Percentiles rank a stretch among this genome's conserved stretches.
Evolutionary conservation across 2,888 invertebrate species (phyloP).

Genomic region (Nemotelus pantherinus): DNA sequence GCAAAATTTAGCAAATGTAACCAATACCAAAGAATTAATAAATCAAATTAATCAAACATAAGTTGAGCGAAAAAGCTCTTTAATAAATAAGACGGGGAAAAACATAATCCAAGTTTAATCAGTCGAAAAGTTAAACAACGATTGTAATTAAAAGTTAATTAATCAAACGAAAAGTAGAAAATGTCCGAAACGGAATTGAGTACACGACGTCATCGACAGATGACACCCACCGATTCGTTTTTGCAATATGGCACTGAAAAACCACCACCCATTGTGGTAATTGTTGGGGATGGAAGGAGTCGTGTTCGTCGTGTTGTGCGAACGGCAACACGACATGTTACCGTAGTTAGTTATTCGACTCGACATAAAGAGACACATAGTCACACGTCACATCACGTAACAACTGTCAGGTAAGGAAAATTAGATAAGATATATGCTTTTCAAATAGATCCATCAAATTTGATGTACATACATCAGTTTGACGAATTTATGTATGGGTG

Average conservation of each 20-base stretch:
- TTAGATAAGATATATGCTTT: not conserved
- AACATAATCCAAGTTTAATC: not conserved
- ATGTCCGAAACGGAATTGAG: slow-evolving; percentile 44
- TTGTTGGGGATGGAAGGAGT: slow-evolving; percentile 64
- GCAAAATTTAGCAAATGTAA: too few relatives aligned
- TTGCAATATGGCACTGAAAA: slow-evolving; percentile 62
- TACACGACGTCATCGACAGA: slow-evolving; percentile 42
- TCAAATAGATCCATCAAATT: not conserved
- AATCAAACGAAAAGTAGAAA: not conserved
- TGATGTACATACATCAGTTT: not conserved
- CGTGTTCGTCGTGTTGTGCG: slow-evolving; percentile 64
- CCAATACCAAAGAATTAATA: not conserved
- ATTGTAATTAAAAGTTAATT: not conserved
- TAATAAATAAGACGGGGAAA: too few relatives aligned
- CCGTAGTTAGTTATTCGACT: slow-evolving; percentile 65
- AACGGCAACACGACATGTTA: slow-evolving; percentile 64
- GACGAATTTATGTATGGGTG: too few relatives aligned
- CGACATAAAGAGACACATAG: slow-evolving; percentile 64
- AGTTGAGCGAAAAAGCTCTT: too few relatives aligned
- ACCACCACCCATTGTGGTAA: slow-evolving; percentile 64
- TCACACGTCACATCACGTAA: slow-evolving; percentile 65
- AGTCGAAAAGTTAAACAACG: not conserved
- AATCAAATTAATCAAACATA: too few relatives aligned
- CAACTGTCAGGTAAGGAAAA: slow-evolving; percentile 64
- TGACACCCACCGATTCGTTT: slow-evolving; percentile 58